Evolutionary conservation across 2,888 invertebrate genomes (phyloP), one percentile per base, ranked within the genome.

Genomic region (Craniophora ligustri): DNA sequence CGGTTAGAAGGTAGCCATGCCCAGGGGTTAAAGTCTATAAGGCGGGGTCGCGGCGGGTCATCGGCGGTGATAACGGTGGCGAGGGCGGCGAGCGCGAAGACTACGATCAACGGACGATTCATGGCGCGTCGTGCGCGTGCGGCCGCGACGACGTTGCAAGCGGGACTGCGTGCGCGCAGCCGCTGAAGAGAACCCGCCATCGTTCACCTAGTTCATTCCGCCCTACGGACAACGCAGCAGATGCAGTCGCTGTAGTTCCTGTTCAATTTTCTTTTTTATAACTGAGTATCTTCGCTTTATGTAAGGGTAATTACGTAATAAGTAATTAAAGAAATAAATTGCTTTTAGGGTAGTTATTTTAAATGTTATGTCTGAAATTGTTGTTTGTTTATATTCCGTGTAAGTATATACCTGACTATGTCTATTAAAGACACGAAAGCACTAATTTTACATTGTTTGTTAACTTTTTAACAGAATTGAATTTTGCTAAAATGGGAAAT

Each of bases 11-110:
- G 91, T 45, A 93, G 84, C 91, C 92, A 92, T 82, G 92, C 89
- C 89, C 92, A 92, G 41, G 92, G 93, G 84, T 91, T 90, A 81
- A 92, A 90, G 72, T 92, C 91, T 11, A 92, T 86, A 55, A 88
- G 88, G 11, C 92, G 89, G 57, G 92, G 90, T 58, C 86, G 86
- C 72, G 91, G 87, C 56, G 88, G 76, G 19, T 91, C 88, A 66
- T 85, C 81, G 61, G 85, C 77, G 70, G 72, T 65, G 71, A 78
- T 62, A 64, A 70, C 60, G 65, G 81, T 76, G 76, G 82, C 75
- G 71, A 87, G 78, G 69, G 86, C 87, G 85, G 82, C 87, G 78
- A 91, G 85, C 87, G 89, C 90, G 81, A 89, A 76, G 73, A 91
- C 82, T 79, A 82, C 86, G 80, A 84, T 75, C 72, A 84, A 69